Evolutionary conservation across 1,140 invertebrate genomes (phyloP).

Genomic region (Spodoptera frugiperda): DNA sequence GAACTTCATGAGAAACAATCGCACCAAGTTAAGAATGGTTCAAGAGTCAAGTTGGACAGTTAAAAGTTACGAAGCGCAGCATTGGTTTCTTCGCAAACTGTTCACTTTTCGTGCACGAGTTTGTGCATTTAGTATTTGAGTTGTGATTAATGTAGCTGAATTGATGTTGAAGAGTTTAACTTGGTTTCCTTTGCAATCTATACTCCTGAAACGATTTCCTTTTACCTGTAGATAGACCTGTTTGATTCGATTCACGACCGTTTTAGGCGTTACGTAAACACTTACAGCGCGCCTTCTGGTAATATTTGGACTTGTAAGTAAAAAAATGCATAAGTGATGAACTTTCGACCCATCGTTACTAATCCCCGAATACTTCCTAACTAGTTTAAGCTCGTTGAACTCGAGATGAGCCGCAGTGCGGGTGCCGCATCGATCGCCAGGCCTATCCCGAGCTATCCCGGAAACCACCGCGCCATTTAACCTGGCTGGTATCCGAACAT

Average conservation of each 20-base stretch:
- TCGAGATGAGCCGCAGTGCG: conserved; percentile 61
- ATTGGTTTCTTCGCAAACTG: conserved; percentile 10
- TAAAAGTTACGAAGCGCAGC: neutral
- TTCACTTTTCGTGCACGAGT: neutral
- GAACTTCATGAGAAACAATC: neutral
- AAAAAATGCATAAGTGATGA: neutral
- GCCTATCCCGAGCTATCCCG: conserved; percentile 50
- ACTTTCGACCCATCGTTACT: neutral
- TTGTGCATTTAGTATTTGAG: conserved; percentile 1
- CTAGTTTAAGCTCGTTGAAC: conserved; percentile 24
- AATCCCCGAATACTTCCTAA: conserved; percentile 28
- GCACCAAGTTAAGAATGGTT: neutral
- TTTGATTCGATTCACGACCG: too few species aligned
- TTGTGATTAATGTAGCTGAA: too few species aligned
- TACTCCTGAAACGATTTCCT: too few species aligned
- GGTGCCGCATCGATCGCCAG: conserved; percentile 59
- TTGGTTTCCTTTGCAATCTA: too few species aligned
- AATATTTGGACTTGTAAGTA: neutral
- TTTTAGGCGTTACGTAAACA: too few species aligned
- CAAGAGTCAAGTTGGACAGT: conserved; percentile 20
- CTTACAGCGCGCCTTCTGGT: too few species aligned
- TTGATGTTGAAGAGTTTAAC: too few species aligned
- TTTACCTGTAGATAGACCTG: too few species aligned
- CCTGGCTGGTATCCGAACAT: conserved; percentile 22
- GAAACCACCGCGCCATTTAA: conserved; percentile 28